Percentiles rank a stretch among this genome's conserved stretches.
phyloP scores from a whole-genome alignment of 1,140 invertebrate genomes.

The Nephotettix cincticeps region DNA sequence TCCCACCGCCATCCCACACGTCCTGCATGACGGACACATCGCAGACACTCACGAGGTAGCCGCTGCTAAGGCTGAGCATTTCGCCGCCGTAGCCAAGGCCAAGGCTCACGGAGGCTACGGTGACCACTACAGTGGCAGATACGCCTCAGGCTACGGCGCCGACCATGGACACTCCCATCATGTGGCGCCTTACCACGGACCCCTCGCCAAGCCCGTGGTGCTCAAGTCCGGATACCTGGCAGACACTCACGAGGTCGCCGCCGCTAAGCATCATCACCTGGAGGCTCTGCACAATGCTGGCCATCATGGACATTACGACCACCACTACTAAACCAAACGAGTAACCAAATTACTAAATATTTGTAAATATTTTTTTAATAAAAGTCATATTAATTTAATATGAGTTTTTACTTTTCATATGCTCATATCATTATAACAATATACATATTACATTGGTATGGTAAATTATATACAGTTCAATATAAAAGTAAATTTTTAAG shows the following conservation, averaged over 20 bases:
- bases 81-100: constrained; percentile 26
- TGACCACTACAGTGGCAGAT: not conserved
- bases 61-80: constrained; percentile 37
- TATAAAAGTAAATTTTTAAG: too few species aligned
- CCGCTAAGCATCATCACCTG: constrained; percentile 36
- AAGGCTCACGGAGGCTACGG: constrained; percentile 30
- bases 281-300: constrained; percentile 3
- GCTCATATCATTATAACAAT: too few species aligned
- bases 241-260: constrained; percentile 35
- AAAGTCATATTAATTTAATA: too few species aligned
- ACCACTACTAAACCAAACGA: too few species aligned
- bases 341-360: too few species aligned
- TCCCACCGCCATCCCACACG: not conserved
- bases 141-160: not conserved
- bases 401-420: too few species aligned
- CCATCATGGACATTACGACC: not conserved
- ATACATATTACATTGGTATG: too few species aligned
- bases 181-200: constrained; percentile 21
- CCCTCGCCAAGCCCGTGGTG: constrained; percentile 26
- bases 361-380: too few species aligned
- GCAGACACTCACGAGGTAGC: constrained; percentile 35
- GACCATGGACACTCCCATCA: not conserved
- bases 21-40: constrained; percentile 16
- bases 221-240: constrained; percentile 26
- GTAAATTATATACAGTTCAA: too few species aligned